A percentile compares a stretch with the other conserved stretches of the same genome.
Conservation (phyloP, 2,797 vertebrate genomes). For the Mus minutoides region DNA sequence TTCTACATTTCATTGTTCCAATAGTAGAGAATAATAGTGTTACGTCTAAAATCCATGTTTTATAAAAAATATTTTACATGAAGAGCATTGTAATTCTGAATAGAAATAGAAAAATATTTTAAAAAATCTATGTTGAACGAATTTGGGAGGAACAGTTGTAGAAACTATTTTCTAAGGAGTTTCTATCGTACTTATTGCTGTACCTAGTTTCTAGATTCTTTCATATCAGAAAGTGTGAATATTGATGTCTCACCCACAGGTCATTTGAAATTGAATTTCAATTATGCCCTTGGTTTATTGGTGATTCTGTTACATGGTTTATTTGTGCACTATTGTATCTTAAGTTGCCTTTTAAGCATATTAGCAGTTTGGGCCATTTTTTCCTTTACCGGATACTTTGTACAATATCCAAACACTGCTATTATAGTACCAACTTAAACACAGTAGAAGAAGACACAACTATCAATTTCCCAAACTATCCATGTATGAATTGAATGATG, state of each 20-base stretch:
- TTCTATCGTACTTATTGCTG: background rate
- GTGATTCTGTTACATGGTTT: background rate
- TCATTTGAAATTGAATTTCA: background rate
- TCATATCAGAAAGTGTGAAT: background rate
- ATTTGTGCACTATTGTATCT: background rate
- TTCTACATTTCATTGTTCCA: background rate
- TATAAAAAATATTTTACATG: background rate
- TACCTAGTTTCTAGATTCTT: background rate
- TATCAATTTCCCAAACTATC: background rate
- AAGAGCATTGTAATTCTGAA: constrained; percentile 31
- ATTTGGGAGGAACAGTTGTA: constrained; percentile 17
- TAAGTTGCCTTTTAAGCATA: background rate
- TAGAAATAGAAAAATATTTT: constrained; percentile 19
- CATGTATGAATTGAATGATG: background rate
- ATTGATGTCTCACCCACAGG: background rate
- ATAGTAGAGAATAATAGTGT: background rate
- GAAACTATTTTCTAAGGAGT: constrained; percentile 40
- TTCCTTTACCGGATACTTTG: background rate
- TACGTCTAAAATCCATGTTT: constrained; percentile 28
- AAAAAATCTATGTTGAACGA: background rate
- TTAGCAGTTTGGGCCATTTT: background rate
- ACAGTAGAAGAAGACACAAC: background rate
- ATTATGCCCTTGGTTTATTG: background rate
- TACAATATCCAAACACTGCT: background rate
- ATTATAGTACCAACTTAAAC: background rate